Conservation (phyloP, 2,113 vertebrate genomes). For the Pseudopipra pipra region DNA sequence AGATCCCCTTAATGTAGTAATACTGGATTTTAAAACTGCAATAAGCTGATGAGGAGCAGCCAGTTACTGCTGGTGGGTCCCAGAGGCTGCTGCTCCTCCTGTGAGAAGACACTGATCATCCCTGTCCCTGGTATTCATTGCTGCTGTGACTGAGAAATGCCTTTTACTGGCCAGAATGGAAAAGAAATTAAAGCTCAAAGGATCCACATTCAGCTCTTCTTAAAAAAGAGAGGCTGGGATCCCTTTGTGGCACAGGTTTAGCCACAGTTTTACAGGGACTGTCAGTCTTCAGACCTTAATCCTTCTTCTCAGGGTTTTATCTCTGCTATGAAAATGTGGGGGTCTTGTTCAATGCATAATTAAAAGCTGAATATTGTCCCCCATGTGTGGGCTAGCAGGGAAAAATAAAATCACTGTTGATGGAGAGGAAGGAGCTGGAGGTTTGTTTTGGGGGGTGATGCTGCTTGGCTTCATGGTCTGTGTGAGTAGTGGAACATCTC, state of each 20-base stretch:
- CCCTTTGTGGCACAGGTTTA: neutral
- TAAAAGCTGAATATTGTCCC: neutral
- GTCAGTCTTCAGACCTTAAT: neutral
- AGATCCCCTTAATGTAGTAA: neutral
- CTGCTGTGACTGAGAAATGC: neutral
- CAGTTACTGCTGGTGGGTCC: neutral
- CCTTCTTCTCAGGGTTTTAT: neutral
- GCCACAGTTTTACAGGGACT: neutral
- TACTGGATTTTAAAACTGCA: neutral
- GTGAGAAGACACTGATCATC: neutral
- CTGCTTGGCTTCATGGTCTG: neutral
- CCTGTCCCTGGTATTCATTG: neutral
- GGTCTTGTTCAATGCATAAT: neutral
- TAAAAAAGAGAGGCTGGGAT: neutral
- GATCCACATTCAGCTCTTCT: neutral
- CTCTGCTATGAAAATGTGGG: fast-evolving
- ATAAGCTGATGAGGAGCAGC: neutral
- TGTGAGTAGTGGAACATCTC: neutral
- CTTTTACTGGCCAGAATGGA: neutral
- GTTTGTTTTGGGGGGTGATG: neutral
- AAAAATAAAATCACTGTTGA: fast-evolving
- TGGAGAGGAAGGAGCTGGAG: neutral
- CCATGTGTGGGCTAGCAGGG: fast-evolving
- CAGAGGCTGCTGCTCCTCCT: neutral
- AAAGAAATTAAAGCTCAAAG: neutral